Evolutionary conservation across 2,888 invertebrate genomes (phyloP), one percentile per base, ranked within the genome.

Genomic region (Metellina segmentata): DNA sequence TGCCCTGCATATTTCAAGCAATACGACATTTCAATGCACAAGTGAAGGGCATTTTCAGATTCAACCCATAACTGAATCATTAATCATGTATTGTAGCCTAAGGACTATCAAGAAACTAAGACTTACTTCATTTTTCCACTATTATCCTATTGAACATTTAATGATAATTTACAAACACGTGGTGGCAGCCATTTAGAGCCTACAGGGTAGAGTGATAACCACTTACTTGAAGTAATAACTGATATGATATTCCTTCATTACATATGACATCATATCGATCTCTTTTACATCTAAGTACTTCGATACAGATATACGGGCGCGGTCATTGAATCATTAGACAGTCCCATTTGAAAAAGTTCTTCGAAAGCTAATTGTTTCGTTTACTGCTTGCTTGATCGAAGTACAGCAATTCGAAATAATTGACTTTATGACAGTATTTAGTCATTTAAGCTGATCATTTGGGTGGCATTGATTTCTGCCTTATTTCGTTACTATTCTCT

Each of bases 131-230:
- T 49, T 86, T 77, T 51, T 20, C 61, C 9, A 19, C 70, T 16
- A 7, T 19, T 19, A 6, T 4, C 1, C n/a, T 4, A 8, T 78
- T 9, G 19, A 61, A 78, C 51, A 70, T 86, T 85, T 86, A 86
- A 77, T 78, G 85, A 69, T 86, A 85, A 85, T 85, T 53, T 77
- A 86, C 69, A 69, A 74, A 51, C 78, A 78, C 53, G 69, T 69
- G 34, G 85, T 78, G 78, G 85, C 85, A 70, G 70, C 8, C 70
- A 13, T 78, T 86, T 86, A 49, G 7, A 13, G 51, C 70, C 88
- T 52, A 19, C 74, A 52, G 81, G 88, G 61, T 19, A 81, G 48
- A 61, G 53, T 51, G 53, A 88, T 88, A 81, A 81, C 79, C 81
- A 74, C 88, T 34, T 34, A 34, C 34, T 81, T 72, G 74, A 74